phyloP scores from a whole-genome alignment of 2,113 vertebrate genomes.

The Hippocampus guttulatus region DNA sequence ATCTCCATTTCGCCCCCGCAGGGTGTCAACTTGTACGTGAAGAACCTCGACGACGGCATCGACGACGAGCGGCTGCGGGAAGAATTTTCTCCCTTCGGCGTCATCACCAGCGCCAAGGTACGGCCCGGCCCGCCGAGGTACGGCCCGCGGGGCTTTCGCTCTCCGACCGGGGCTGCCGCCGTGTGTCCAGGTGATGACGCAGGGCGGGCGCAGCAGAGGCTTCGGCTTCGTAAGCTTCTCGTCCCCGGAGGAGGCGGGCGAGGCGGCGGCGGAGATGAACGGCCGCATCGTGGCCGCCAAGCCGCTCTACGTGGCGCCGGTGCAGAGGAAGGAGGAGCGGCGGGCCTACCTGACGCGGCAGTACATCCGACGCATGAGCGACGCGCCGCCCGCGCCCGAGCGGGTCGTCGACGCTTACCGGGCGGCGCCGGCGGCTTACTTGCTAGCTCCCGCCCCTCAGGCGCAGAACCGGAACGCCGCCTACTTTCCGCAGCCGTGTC shows the following conservation, averaged over 20 bases:
- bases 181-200: constrained; percentile 88
- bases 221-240: constrained; percentile 99
- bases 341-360: constrained; percentile 96
- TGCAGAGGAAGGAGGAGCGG: constrained; percentile 95
- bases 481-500: constrained; percentile 92
- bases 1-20: no score
- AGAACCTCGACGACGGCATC: constrained; percentile 96
- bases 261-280: constrained; percentile 98
- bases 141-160: no score
- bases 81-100: constrained; percentile 93
- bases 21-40: constrained; percentile 97
- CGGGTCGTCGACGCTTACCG: constrained; percentile 97
- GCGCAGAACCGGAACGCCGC: constrained; percentile 87
- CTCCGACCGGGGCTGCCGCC: not conserved
- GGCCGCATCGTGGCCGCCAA: constrained; percentile 96
- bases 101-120: constrained; percentile 97
- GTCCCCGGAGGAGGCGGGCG: constrained; percentile 96
- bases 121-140: constrained; percentile 80
- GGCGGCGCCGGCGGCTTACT: constrained; percentile 90
- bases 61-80: constrained; percentile 93
- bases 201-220: constrained; percentile 94
- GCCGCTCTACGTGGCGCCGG: constrained; percentile 92
- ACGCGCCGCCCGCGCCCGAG: constrained; percentile 88
- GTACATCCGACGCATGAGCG: constrained; percentile 98
- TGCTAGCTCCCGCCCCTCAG: constrained; percentile 97